Percentiles rank a stretch among this genome's conserved stretches.
Conservation (phyloP, 1,140 invertebrate genomes). For the Ceratoteleas bidentatus region DNA sequence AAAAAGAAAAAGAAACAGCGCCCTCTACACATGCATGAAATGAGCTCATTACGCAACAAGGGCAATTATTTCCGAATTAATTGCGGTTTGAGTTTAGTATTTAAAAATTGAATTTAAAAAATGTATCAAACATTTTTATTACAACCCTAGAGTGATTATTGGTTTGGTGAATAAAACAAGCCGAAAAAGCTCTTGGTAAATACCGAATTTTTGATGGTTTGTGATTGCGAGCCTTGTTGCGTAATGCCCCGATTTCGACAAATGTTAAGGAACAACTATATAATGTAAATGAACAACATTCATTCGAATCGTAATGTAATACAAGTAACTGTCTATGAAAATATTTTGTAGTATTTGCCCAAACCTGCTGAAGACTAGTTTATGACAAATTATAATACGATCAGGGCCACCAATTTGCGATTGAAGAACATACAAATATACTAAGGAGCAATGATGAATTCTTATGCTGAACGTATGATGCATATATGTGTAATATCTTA, state of each 20-base stretch:
- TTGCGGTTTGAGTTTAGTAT: too few relatives aligned
- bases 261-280: constrained; percentile 58
- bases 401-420: constrained; percentile 56
- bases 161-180: too few relatives aligned
- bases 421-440: constrained; percentile 56
- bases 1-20: too few relatives aligned
- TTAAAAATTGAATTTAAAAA: too few relatives aligned
- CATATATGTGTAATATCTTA: constrained; percentile 69
- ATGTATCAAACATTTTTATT: too few relatives aligned
- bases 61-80: too few relatives aligned
- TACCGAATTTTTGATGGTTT: too few relatives aligned
- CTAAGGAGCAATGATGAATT: constrained; percentile 63
- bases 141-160: too few relatives aligned
- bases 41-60: too few relatives aligned
- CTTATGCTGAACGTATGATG: constrained; percentile 67
- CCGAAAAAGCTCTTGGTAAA: too few relatives aligned
- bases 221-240: too few relatives aligned
- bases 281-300: constrained; percentile 59
- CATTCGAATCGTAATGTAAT: constrained; percentile 57
- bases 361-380: constrained; percentile 63
- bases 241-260: constrained; percentile 6
- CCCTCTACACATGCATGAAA: too few relatives aligned
- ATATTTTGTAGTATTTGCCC: constrained; percentile 68
- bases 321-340: constrained; percentile 64
- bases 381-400: constrained; percentile 59